phyloP scores from a whole-genome alignment of 2,797 vertebrate genomes.

The Tympanoctomys barrerae region DNA sequence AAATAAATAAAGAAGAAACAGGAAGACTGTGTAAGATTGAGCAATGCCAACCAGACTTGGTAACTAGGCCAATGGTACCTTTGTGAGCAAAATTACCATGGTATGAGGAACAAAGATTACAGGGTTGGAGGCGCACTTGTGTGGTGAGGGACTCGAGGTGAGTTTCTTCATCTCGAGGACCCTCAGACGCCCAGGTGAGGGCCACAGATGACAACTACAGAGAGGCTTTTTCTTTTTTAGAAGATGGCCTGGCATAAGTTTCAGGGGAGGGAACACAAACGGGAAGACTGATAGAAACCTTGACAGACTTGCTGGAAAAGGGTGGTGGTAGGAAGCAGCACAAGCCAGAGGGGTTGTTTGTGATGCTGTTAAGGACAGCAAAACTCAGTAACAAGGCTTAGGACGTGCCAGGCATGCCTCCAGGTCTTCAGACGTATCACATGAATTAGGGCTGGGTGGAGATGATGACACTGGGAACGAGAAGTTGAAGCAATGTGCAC shows the following conservation, averaged over 20 bases:
- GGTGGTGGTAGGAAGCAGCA: not conserved
- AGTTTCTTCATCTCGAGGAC: not conserved
- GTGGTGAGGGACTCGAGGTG: not conserved
- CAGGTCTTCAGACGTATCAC: not conserved
- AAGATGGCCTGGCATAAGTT: not conserved
- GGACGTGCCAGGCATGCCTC: not conserved
- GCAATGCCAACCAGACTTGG: not conserved
- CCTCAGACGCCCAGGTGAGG: not conserved
- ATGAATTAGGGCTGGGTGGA: conserved; percentile 17
- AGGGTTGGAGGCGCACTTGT: not conserved
- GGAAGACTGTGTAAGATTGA: not conserved
- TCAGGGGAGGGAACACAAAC: not conserved
- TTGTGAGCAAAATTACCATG: not conserved
- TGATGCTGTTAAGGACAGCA: not conserved
- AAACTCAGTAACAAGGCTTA: not conserved
- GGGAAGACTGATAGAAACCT: not conserved
- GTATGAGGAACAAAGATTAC: not conserved
- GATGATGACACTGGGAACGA: conserved; percentile 6
- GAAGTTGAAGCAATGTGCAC: conserved; percentile 18
- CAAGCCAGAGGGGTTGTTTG: not conserved
- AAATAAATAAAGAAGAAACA: no score
- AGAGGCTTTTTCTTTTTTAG: conserved; percentile 4
- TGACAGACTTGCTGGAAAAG: conserved; percentile 28
- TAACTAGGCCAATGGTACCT: conserved; percentile 7
- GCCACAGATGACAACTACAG: not conserved